Base-by-base conservation (phyloP, 1,140 invertebrate genomes). In the Polyergus mexicanus region DNA sequence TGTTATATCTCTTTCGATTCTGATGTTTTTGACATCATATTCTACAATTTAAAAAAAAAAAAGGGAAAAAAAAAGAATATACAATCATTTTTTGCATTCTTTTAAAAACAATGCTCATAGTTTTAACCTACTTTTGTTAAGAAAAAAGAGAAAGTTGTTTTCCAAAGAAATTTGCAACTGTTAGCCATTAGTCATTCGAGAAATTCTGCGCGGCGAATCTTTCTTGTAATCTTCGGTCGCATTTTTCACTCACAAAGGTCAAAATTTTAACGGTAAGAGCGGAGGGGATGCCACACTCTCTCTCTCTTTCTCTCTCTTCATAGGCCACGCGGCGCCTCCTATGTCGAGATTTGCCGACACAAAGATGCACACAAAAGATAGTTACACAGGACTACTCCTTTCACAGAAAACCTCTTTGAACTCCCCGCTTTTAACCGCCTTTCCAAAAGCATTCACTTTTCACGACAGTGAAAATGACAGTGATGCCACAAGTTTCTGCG, bases 351-450 rank as follows among this genome's bases (percentile, higher is more conserved):
- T 74, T 65, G 91, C 93, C 93, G 93, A 94, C 93, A 93, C 93
- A 93, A 92, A 92, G 92, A 93, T 94, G 92, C 85, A 89, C 77
- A 86, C 91, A 90, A 92, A 92, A 92, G 92, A 89, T 92, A 91
- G 91, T 88, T 90, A 85, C 63, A 81, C 89, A 88, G 90, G 88
- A 91, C 88, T 88, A 93, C 92, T 94, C 93, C 93, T 94, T 94
- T 94, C 91, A 94, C 90, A 91, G 91, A 88, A 94, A 92, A 94
- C 91, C 88, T 90, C 92, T 94, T 94, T 94, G 85, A 94, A 93
- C 87, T 94, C 74, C 90, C 94, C 94, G 94, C 92, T 92, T 91
- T 93, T 92, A 93, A 90, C 89, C 78, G 89, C 80, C 84, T 87
- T 87, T 88, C 86, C 78, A 44, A 77, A 66, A 69, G 77, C 41